A percentile compares a stretch with the other conserved stretches of the same genome.
phyloP scores from a whole-genome alignment of 2,797 vertebrate species.

The Siniperca scherzeri region DNA sequence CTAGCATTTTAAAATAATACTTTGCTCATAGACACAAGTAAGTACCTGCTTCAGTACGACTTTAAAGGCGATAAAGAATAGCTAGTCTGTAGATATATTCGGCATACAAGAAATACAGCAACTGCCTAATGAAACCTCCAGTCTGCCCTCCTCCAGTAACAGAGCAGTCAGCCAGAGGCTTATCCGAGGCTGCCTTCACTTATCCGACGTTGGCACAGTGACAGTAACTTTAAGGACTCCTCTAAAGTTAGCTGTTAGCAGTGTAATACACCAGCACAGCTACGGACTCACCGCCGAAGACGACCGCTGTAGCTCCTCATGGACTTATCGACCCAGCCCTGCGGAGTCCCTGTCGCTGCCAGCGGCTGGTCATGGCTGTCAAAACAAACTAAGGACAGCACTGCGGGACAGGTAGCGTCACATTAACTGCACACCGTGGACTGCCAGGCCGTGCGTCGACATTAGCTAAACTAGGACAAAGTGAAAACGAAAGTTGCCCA shows the following conservation, averaged over 20 bases:
- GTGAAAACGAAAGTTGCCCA: not conserved
- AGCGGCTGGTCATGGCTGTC: slow-evolving; percentile 21
- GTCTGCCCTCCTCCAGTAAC: not conserved
- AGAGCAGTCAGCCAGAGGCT: too few species aligned
- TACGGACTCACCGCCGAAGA: slow-evolving; percentile 37
- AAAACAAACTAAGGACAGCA: slow-evolving; percentile 11
- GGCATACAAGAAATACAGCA: not conserved
- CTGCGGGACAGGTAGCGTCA: not conserved
- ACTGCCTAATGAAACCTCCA: not conserved
- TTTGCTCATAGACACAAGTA: not conserved
- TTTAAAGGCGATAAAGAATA: not conserved
- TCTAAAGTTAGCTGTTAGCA: slow-evolving; percentile 5
- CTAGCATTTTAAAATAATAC: not conserved
- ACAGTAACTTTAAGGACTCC: slow-evolving; percentile 4
- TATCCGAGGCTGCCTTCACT: not conserved
- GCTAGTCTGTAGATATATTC: not conserved
- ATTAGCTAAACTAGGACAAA: not conserved
- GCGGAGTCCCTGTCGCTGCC: slow-evolving; percentile 30
- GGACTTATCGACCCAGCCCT: slow-evolving; percentile 17
- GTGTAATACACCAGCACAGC: not conserved
- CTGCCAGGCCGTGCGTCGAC: not conserved
- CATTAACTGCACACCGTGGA: not conserved
- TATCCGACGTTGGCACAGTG: slow-evolving; percentile 15
- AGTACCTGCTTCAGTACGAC: not conserved
- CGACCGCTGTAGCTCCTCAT: slow-evolving; percentile 25